Evolutionary conservation across 2,888 invertebrate genomes (phyloP), one percentile per base, ranked within the genome.

Genomic region (Empis stercorea): DNA sequence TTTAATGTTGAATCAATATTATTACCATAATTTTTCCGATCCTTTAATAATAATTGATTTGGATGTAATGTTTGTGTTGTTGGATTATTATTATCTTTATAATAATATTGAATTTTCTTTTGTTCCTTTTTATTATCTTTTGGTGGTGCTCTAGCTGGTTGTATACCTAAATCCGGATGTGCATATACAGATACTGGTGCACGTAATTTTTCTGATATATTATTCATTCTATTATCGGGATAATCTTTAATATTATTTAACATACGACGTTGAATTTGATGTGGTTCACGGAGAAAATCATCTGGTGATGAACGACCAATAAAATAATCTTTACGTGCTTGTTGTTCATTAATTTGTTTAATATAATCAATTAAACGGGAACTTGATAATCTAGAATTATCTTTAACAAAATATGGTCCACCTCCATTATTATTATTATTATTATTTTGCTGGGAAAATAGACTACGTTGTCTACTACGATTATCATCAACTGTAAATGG

Each of bases 161-260:
- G 85, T 0, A 84, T 79, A 13, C 85, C 86, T 6, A 85, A 65
- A 56, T 86, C 86, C 0, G 86, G 86, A 61, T 86, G 85, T 1
- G 85, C 85, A 58, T 86, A 86, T 57, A 85, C 84, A 1, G 85
- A 70, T 4, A 86, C 83, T 0, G 86, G 85, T 20, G 81, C 79
- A 37, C 85, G 71, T 0, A 81, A 80, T 30, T 82, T 81, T 55
- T 84, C 80, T 51, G 80, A 82, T 51, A 84, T 70, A 0, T 73
- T 71, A 54, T 76, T 76, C 2, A 76, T 73, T 3, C 44, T 46
- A 53, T 73, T 76, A 49, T 75, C 76, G 0, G 80, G 73, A 1
- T 78, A 52, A 53, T 77, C 75, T 16, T 80, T 80, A 1, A 80
- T 78, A 57, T 78, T 76, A 49, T 81, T 79, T 4, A 85, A 66